These are phyloP conservation scores for Gallinago solitaria DNA, from an alignment of 2,797 vertebrate species.

Conservation along the genomic window DNA sequence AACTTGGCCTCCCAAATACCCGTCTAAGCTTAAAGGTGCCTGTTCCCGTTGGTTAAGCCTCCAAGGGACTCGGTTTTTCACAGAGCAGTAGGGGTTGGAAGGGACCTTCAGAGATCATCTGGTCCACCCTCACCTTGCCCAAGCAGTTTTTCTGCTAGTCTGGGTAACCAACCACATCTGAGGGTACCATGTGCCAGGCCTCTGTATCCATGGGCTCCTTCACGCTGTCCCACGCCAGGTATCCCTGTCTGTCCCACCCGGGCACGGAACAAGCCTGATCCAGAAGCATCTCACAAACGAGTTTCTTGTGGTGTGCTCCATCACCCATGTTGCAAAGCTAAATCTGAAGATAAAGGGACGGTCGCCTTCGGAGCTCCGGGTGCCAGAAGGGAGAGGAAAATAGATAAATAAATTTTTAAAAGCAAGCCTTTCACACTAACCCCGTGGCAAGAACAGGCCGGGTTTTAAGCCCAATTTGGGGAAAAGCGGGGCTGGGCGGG, in stretches of 20 bases:
- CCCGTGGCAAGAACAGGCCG: fast-evolving
- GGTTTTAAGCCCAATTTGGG: neutral
- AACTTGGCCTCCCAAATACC: neutral
- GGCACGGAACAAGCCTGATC: fast-evolving
- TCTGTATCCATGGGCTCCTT: neutral
- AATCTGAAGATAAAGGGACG: neutral
- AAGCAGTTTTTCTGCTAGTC: neutral
- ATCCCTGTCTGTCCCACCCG: neutral
- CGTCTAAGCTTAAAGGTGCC: fast-evolving
- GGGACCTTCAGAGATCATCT: neutral
- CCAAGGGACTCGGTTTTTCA: neutral
- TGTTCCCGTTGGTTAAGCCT: neutral
- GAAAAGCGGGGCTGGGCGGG: fast-evolving
- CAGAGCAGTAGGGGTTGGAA: neutral
- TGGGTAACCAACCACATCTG: neutral
- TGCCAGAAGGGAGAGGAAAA: no score
- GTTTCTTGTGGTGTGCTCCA: fast-evolving
- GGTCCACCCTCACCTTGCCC: neutral
- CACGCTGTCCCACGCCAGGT: fast-evolving
- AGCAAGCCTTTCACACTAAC: fast-evolving
- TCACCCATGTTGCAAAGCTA: fast-evolving
- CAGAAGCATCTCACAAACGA: fast-evolving
- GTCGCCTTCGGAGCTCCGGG: fast-evolving
- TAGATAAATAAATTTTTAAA: neutral
- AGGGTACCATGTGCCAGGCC: neutral